Evolutionary conservation across 2,888 invertebrate species (phyloP).

Genomic region (Plebejus anna): DNA sequence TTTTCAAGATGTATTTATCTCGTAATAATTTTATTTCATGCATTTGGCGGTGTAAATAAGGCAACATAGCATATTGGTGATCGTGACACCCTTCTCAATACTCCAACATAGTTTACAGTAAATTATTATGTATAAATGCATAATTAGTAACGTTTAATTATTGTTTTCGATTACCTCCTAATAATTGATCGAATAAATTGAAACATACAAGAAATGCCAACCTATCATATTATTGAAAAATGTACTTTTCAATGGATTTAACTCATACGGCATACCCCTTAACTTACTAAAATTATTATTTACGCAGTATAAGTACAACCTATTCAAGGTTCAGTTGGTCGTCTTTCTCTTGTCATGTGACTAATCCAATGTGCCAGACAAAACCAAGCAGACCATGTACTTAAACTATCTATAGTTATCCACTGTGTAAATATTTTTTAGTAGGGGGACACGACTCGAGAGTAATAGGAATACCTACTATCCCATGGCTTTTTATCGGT

Average conservation of each 20-base stretch:
- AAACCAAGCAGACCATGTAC: neutral
- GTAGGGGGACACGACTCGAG: neutral
- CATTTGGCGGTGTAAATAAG: neutral
- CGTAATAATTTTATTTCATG: neutral
- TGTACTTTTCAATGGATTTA: neutral
- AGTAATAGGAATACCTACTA: neutral
- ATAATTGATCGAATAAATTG: neutral
- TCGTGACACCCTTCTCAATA: neutral
- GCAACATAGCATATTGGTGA: neutral
- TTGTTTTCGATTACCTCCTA: neutral
- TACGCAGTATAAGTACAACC: neutral
- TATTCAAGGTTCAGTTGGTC: neutral
- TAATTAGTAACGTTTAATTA: neutral
- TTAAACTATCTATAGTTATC: no score
- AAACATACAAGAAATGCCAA: neutral
- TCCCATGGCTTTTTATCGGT: neutral
- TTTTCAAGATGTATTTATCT: neutral
- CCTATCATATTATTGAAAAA: neutral
- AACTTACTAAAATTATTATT: neutral
- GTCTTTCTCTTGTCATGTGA: neutral
- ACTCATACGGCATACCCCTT: neutral
- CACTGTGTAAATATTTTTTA: no score
- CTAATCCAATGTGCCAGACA: neutral
- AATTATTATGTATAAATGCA: slow-evolving; percentile 5
- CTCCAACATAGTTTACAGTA: neutral